Percentiles rank a stretch among this genome's conserved stretches.
Conservation (phyloP, 2,888 invertebrate species). For the Allacma fusca region DNA sequence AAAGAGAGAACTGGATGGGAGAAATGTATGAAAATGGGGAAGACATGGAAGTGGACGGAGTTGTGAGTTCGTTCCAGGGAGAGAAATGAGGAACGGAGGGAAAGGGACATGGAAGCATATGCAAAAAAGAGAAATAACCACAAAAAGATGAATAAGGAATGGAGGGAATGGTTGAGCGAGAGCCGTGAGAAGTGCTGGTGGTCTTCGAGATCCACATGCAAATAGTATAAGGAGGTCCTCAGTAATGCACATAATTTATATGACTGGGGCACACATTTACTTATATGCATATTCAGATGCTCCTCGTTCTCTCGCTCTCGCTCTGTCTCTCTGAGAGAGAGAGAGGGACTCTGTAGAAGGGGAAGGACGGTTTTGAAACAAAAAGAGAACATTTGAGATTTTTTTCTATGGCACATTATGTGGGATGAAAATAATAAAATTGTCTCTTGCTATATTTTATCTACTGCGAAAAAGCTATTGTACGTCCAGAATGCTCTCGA, state of each 20-base stretch:
- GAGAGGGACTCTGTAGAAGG: conserved; percentile 9
- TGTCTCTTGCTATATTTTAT: conserved; percentile 29
- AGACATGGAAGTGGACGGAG: neutral
- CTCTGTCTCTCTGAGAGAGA: neutral
- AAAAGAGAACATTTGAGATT: conserved; percentile 8
- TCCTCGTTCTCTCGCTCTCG: neutral
- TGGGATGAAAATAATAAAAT: conserved; percentile 35
- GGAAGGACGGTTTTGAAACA: conserved; percentile 2
- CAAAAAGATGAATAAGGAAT: conserved; percentile 13
- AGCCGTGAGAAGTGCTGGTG: neutral
- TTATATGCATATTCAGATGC: neutral
- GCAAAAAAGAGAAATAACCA: conserved; percentile 16
- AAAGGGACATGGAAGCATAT: conserved; percentile 3
- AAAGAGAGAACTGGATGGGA: too few species aligned
- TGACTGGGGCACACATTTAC: too few species aligned
- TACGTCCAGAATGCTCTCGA: conserved; percentile 30
- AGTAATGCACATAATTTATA: too few species aligned
- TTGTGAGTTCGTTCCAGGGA: neutral
- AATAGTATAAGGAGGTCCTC: too few species aligned
- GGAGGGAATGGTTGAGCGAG: neutral
- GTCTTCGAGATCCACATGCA: too few species aligned
- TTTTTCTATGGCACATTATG: conserved; percentile 36
- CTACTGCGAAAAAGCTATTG: conserved; percentile 17
- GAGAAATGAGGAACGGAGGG: neutral
- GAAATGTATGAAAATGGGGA: neutral